phyloP scores from a whole-genome alignment of 2,888 invertebrate genomes.

The Ophion slaviceki region DNA sequence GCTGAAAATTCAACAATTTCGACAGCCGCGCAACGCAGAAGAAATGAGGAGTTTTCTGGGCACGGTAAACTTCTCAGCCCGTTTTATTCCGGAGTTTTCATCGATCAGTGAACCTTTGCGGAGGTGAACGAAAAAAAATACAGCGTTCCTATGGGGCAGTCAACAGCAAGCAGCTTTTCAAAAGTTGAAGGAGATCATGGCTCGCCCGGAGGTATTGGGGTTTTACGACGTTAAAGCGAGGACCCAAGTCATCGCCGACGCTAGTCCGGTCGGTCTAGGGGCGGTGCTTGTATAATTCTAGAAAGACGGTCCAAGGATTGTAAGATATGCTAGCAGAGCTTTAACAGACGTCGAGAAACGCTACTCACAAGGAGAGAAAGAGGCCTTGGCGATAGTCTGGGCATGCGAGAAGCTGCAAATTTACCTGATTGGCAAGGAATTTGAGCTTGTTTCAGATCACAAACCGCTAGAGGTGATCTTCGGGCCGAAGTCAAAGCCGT shows the following conservation, averaged over 20 bases:
- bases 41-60: constrained; percentile 20
- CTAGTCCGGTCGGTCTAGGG: constrained; percentile 21
- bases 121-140: background rate
- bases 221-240: constrained; percentile 2
- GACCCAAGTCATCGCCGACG: background rate
- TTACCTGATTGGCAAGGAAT: constrained; percentile 80
- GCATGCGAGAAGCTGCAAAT: constrained; percentile 75
- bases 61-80: background rate
- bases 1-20: background rate
- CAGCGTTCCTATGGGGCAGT: background rate
- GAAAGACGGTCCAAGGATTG: background rate
- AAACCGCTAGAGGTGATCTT: constrained; percentile 76
- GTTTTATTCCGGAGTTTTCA: constrained; percentile 5
- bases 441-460: constrained; percentile 74
- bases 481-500: constrained; percentile 65
- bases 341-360: constrained; percentile 28
- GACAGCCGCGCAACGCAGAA: constrained; percentile 1
- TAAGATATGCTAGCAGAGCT: background rate
- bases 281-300: constrained; percentile 16
- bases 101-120: constrained; percentile 3
- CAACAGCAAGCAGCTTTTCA: constrained; percentile 1
- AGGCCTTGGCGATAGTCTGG: constrained; percentile 1
- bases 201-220: background rate
- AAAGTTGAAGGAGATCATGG: constrained; percentile 7
- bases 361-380: constrained; percentile 29